Percentiles rank a stretch among this genome's conserved stretches.
Conservation (phyloP, 1,140 invertebrate genomes). For the Drosophila lacteicornis region DNA sequence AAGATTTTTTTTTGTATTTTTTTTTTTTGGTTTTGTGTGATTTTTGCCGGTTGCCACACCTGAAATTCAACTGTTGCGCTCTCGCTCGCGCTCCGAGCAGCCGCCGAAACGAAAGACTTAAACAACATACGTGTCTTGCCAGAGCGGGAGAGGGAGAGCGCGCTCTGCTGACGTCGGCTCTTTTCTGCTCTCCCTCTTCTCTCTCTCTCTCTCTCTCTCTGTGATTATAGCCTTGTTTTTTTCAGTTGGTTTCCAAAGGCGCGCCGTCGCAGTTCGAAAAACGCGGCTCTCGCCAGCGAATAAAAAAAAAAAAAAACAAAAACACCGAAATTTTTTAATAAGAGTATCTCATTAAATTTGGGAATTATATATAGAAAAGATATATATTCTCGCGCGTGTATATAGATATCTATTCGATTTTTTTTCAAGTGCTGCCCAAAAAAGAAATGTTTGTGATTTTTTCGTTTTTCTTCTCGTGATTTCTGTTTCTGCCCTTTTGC, state of each 20-base stretch:
- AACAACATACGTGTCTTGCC: conserved; percentile 67
- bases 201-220: conserved; percentile 15
- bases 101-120: conserved; percentile 63
- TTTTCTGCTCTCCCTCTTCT: conserved; percentile 9
- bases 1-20: conserved; percentile 15
- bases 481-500: conserved; percentile 40
- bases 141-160: conserved; percentile 4
- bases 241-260: conserved; percentile 64
- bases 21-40: conserved; percentile 23
- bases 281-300: conserved; percentile 30
- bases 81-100: conserved; percentile 27
- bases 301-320: background rate
- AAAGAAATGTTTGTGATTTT: conserved; percentile 29
- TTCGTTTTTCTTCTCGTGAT: conserved; percentile 16
- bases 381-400: background rate
- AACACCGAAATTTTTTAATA: conserved; percentile 9
- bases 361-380: background rate
- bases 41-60: conserved; percentile 56
- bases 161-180: conserved; percentile 24
- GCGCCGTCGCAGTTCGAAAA: conserved; percentile 66
- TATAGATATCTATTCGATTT: background rate
- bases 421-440: conserved; percentile 43
- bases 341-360: background rate
- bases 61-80: conserved; percentile 44
- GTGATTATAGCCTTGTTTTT: conserved; percentile 23